These are phyloP conservation scores for Dendrophyllia cribrosa DNA, from an alignment of 64 coral and sea anemone genomes.

Conservation along the genomic window DNA sequence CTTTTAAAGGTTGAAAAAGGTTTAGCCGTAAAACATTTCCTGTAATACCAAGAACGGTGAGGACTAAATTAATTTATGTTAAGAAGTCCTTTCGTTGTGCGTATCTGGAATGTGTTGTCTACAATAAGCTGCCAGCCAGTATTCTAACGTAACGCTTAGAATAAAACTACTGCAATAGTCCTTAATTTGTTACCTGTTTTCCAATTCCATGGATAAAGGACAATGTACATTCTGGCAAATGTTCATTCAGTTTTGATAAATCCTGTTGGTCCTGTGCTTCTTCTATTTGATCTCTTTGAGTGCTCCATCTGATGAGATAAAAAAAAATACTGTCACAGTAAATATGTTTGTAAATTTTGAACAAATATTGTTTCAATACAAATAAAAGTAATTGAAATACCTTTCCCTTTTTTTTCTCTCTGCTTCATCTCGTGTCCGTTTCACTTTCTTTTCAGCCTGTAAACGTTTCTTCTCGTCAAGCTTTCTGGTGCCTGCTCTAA, in stretches of 20 bases:
- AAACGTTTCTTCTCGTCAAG: background rate
- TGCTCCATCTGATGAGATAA: background rate
- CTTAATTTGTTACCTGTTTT: conserved; percentile 1
- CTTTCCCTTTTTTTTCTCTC: background rate
- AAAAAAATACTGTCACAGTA: background rate
- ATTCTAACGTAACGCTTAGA: too few species aligned
- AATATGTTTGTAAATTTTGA: too few species aligned
- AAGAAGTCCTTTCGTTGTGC: too few species aligned
- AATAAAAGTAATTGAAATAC: background rate
- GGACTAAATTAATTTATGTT: too few species aligned
- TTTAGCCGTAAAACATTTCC: too few species aligned
- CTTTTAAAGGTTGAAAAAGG: too few species aligned
- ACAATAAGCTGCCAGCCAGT: too few species aligned
- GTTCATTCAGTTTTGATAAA: background rate
- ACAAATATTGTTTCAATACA: background rate
- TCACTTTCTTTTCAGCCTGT: background rate
- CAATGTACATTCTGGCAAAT: conserved; percentile 19
- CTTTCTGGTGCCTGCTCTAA: background rate
- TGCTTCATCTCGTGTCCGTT: conserved; percentile 7
- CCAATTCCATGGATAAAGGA: conserved; percentile 10
- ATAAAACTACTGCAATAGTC: too few species aligned
- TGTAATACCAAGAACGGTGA: too few species aligned
- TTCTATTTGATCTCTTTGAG: background rate
- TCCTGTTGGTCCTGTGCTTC: too few species aligned
- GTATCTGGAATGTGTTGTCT: too few species aligned